A percentile compares a stretch with the other conserved stretches of the same genome.
Conservation (phyloP, 2,113 vertebrate species). For the Megaceryle maxima region DNA sequence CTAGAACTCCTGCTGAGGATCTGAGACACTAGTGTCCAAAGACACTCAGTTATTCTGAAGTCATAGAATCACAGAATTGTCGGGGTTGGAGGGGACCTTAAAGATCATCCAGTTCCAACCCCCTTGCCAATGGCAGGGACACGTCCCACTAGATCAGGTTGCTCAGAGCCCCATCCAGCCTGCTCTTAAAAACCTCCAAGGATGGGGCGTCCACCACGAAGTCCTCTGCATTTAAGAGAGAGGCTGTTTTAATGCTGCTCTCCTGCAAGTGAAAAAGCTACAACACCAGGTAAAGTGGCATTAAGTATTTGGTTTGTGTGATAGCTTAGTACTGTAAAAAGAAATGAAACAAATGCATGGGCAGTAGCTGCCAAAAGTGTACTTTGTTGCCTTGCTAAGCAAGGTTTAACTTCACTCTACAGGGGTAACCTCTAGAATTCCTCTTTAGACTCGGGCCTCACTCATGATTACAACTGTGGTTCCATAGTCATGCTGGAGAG, state of each 20-base stretch:
- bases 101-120: too few species aligned
- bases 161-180: too few species aligned
- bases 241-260: background rate
- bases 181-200: too few species aligned
- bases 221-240: background rate
- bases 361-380: background rate
- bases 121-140: too few species aligned
- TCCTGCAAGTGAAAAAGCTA: background rate
- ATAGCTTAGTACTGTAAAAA: background rate
- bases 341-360: background rate
- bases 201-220: background rate
- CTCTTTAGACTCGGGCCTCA: background rate
- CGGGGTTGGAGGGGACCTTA: too few species aligned
- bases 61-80: too few species aligned
- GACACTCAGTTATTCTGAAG: background rate
- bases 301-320: background rate
- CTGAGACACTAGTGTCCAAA: background rate
- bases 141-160: too few species aligned
- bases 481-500: background rate
- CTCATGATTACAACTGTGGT: accelerated
- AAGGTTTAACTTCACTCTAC: background rate
- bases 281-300: background rate
- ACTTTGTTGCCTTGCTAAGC: background rate
- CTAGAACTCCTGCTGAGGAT: background rate
- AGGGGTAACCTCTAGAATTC: background rate